Percentiles rank a stretch among this genome's conserved stretches.
These are phyloP conservation scores for Nineta flava DNA, from an alignment of 2,888 invertebrate genomes.

Conservation along the genomic window DNA sequence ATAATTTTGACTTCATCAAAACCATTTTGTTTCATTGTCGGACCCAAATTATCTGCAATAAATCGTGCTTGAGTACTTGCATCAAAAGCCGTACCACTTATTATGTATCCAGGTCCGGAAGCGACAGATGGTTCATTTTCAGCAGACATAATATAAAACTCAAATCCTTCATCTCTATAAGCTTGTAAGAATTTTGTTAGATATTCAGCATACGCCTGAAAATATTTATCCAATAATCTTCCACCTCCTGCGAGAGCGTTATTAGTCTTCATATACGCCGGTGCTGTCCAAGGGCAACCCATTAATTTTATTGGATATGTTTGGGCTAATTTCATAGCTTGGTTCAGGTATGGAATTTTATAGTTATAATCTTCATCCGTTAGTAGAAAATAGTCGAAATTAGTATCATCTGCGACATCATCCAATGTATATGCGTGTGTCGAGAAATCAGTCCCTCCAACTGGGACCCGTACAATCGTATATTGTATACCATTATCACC, in stretches of 20 bases:
- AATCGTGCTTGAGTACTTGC: constrained; percentile 24
- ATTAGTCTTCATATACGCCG: constrained; percentile 35
- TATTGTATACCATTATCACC: constrained; percentile 56
- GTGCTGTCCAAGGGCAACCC: constrained; percentile 35
- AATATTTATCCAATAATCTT: constrained; percentile 30
- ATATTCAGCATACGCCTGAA: constrained; percentile 69
- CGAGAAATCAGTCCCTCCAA: constrained; percentile 80
- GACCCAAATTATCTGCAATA: constrained; percentile 46
- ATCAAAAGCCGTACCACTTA: constrained; percentile 66
- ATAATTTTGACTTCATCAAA: constrained; percentile 50
- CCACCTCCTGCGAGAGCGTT: constrained; percentile 24
- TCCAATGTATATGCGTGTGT: constrained; percentile 66
- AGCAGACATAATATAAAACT: constrained; percentile 72
- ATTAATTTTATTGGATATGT: constrained; percentile 25
- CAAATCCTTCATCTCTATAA: constrained; percentile 49
- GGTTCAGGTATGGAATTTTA: constrained; percentile 32
- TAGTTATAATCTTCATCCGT: constrained; percentile 48
- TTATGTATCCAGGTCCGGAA: constrained; percentile 41
- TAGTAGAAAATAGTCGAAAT: constrained; percentile 46
- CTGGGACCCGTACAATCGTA: constrained; percentile 63
- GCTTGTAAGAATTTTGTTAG: constrained; percentile 62
- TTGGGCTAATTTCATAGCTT: constrained; percentile 17
- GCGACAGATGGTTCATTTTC: constrained; percentile 79
- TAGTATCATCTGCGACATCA: constrained; percentile 39
- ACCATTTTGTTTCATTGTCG: constrained; percentile 39